Percentiles rank a stretch among this genome's conserved stretches.
These are phyloP conservation scores for Leptinotarsa undecemlineata DNA, from an alignment of 1,140 invertebrate species.

Conservation along the genomic window DNA sequence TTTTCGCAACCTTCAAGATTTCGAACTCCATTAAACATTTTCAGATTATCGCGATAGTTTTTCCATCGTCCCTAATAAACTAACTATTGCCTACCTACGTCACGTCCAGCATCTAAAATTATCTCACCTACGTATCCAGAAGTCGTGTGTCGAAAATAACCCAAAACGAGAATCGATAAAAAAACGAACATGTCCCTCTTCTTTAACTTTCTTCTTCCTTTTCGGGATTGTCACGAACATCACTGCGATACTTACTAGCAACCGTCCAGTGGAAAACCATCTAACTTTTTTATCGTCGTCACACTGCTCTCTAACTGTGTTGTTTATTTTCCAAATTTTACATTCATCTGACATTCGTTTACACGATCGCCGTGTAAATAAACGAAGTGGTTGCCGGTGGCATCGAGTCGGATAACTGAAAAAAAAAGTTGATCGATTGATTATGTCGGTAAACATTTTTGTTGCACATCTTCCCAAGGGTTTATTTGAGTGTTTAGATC, in stretches of 20 bases:
- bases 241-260: conserved; percentile 17
- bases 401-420: background rate
- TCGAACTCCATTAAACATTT: background rate
- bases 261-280: background rate
- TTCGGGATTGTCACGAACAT: conserved; percentile 27
- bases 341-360: background rate
- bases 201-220: background rate
- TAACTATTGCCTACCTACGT: background rate
- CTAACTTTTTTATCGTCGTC: background rate
- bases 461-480: too few species aligned
- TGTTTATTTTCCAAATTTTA: conserved; percentile 1
- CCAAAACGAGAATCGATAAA: conserved; percentile 23
- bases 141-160: conserved; percentile 10
- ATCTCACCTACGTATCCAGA: conserved; percentile 27
- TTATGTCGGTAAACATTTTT: too few species aligned
- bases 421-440: background rate
- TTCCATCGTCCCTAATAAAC: background rate
- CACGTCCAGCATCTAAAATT: background rate
- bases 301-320: background rate
- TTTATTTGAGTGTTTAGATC: too few species aligned
- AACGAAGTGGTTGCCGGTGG: background rate
- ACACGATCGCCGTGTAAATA: conserved; percentile 1
- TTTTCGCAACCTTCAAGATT: background rate
- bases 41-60: background rate
- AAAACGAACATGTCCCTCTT: conserved; percentile 28